Evolutionary conservation across 2,113 vertebrate species (phyloP).

Genomic region (Albula glossodonta): DNA sequence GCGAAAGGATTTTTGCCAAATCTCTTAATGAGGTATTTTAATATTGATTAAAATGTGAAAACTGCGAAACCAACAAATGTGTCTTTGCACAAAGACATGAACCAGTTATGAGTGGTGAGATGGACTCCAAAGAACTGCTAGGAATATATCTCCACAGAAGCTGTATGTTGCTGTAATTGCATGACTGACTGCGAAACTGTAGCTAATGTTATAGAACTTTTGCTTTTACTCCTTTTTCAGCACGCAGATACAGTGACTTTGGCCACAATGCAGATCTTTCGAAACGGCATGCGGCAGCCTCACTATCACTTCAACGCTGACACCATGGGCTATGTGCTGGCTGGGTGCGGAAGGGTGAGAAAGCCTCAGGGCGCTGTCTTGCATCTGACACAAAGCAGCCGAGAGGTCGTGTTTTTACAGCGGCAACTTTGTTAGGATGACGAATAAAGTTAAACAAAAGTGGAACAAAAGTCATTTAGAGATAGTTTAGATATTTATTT

Average conservation of each 20-base stretch:
- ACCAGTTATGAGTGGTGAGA: too few species aligned
- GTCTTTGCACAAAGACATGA: too few species aligned
- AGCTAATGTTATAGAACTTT: not conserved
- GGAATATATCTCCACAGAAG: not conserved
- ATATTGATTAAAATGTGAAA: not conserved
- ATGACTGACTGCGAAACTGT: too few species aligned
- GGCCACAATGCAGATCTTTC: slow-evolving; percentile 61
- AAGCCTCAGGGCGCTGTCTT: not conserved
- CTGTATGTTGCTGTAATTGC: not conserved
- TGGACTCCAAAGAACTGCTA: not conserved
- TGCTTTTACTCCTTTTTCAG: slow-evolving; percentile 44
- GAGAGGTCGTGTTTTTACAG: too few species aligned
- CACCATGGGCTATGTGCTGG: slow-evolving; percentile 69
- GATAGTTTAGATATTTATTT: too few species aligned
- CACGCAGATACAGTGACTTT: slow-evolving; percentile 58
- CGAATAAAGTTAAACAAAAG: too few species aligned
- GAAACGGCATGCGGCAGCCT: slow-evolving; percentile 60
- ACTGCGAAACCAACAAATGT: not conserved
- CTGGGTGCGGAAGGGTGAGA: slow-evolving; percentile 65
- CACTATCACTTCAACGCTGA: slow-evolving; percentile 73
- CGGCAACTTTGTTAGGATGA: too few species aligned
- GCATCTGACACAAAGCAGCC: not conserved
- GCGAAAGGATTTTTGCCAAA: slow-evolving; percentile 59
- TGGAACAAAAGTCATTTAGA: too few species aligned
- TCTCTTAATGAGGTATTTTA: slow-evolving; percentile 60